phyloP scores from a whole-genome alignment of 2,113 vertebrate genomes.

The Ageneiosus marmoratus region DNA sequence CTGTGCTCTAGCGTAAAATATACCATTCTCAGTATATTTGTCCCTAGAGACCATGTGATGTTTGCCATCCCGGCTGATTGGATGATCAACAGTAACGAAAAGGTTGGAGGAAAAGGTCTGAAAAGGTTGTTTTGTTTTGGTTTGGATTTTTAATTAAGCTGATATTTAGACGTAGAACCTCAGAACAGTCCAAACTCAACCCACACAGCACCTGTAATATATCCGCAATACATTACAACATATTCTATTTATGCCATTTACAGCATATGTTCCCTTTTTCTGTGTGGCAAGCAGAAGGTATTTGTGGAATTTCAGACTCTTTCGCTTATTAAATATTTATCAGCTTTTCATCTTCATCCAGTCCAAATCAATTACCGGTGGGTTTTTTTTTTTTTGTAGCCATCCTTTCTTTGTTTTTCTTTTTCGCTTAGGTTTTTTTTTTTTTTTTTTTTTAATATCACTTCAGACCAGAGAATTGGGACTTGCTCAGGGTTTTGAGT shows the following conservation, averaged over 20 bases:
- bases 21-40: background rate
- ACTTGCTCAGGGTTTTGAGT: background rate
- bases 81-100: background rate
- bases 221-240: background rate
- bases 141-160: background rate
- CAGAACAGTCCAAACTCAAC: background rate
- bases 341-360: slow-evolving; percentile 10
- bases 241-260: background rate
- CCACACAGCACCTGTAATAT: background rate
- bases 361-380: slow-evolving; percentile 2
- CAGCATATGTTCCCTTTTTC: background rate
- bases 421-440: no score
- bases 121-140: background rate
- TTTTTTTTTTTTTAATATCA: background rate
- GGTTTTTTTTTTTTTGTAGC: background rate
- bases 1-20: background rate
- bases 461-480: background rate
- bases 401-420: background rate
- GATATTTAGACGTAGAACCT: background rate
- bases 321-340: slow-evolving; percentile 29
- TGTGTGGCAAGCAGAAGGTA: no score
- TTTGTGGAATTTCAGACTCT: background rate
- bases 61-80: background rate
- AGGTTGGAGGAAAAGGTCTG: background rate
- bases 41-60: background rate